Evolutionary conservation across 2,113 vertebrate genomes (phyloP).

Genomic region (Hypomesus transpacificus): DNA sequence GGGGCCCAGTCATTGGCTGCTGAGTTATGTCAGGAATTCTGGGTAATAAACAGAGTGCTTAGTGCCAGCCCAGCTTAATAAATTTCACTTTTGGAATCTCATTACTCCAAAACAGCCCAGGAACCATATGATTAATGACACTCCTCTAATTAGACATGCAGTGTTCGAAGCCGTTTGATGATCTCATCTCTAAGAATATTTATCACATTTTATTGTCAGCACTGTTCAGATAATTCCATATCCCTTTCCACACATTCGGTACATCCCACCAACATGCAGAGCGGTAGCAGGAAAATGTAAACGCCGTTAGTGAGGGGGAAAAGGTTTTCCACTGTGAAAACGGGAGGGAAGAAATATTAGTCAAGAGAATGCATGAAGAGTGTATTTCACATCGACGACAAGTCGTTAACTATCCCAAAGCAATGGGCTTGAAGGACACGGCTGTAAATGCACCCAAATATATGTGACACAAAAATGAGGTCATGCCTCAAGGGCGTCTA

Average conservation of each 20-base stretch:
- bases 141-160: constrained; percentile 84
- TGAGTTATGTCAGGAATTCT: constrained; percentile 82
- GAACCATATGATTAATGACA: constrained; percentile 84
- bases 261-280: constrained; percentile 18
- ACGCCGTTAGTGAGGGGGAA: constrained; percentile 17
- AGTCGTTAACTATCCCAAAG: constrained; percentile 20
- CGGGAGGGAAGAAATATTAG: constrained; percentile 20
- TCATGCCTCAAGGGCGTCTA: constrained; percentile 31
- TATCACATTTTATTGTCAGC: constrained; percentile 58
- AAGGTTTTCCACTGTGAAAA: constrained; percentile 5
- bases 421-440: constrained; percentile 26
- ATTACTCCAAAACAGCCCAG: constrained; percentile 83
- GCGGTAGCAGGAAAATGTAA: constrained; percentile 29
- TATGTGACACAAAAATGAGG: constrained; percentile 36
- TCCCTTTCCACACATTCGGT: not conserved
- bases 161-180: constrained; percentile 76
- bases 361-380: constrained; percentile 28
- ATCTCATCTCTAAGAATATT: constrained; percentile 69
- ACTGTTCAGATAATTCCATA: constrained; percentile 43
- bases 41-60: constrained; percentile 83
- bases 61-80: constrained; percentile 79
- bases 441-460: constrained; percentile 45
- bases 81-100: constrained; percentile 84
- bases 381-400: constrained; percentile 26
- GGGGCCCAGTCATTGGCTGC: constrained; percentile 67